A percentile compares a stretch with the other conserved stretches of the same genome.
These are phyloP conservation scores for Danionella cerebrum DNA, from an alignment of 2,113 vertebrate genomes.

Conservation along the genomic window DNA sequence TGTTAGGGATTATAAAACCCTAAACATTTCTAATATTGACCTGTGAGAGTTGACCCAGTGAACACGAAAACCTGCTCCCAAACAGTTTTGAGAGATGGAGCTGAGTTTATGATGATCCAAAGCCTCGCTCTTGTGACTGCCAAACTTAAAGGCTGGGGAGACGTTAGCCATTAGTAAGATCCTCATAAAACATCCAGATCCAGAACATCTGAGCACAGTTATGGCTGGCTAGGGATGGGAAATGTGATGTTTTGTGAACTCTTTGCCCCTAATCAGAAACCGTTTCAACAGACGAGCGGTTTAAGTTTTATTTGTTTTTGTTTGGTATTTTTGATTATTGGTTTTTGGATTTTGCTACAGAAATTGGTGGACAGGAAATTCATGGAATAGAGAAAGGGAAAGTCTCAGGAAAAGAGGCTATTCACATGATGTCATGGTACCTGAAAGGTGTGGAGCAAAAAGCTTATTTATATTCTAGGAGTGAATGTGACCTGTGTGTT, in stretches of 20 bases:
- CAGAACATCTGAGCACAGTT: background rate
- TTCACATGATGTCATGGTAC: too few species aligned
- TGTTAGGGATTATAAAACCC: too few species aligned
- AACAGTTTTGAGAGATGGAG: background rate
- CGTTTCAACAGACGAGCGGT: background rate
- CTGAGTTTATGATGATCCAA: background rate
- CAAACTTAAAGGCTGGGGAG: conserved; percentile 3
- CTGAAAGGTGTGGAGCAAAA: too few species aligned
- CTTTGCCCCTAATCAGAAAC: background rate
- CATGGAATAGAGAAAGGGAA: too few species aligned
- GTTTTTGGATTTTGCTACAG: too few species aligned
- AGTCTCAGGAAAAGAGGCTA: too few species aligned
- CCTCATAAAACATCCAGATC: background rate
- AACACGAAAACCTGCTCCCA: background rate
- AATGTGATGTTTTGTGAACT: background rate
- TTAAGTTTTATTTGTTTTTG: background rate
- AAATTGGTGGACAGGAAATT: too few species aligned
- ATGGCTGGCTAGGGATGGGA: background rate
- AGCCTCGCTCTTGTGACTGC: background rate
- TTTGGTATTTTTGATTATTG: background rate
- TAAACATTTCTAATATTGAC: too few species aligned
- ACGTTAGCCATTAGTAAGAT: background rate
- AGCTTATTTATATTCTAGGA: too few species aligned
- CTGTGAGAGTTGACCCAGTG: too few species aligned
- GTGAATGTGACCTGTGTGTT: too few species aligned